phyloP scores from a whole-genome alignment of 2,888 invertebrate genomes.

The Galeruca laticollis region DNA sequence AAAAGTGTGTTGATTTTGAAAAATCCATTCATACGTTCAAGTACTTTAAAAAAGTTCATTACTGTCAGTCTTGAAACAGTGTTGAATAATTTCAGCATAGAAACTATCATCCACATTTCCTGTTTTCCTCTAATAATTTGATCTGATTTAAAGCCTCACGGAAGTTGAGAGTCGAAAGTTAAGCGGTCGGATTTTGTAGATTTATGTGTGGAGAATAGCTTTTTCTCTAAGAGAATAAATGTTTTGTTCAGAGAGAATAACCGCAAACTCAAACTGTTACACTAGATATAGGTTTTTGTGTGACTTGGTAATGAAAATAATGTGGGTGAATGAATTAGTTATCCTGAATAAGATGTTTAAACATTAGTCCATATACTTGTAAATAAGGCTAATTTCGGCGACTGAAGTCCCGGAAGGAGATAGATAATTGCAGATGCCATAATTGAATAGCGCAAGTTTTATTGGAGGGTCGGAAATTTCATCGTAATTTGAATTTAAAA shows the following conservation, averaged over 20 bases:
- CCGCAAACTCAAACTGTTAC: slow-evolving; percentile 15
- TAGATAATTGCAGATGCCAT: neutral
- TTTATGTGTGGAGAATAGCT: slow-evolving; percentile 29
- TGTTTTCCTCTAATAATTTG: slow-evolving; percentile 33
- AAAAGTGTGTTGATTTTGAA: too few relatives aligned
- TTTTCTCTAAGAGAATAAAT: slow-evolving; percentile 16
- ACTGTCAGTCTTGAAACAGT: too few relatives aligned
- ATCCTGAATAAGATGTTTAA: neutral
- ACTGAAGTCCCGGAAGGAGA: too few relatives aligned
- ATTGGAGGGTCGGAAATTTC: too few relatives aligned
- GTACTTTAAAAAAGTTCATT: too few relatives aligned
- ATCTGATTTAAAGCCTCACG: slow-evolving; percentile 31
- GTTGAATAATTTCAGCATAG: neutral
- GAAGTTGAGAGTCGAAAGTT: slow-evolving; percentile 30
- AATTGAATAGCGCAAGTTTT: neutral
- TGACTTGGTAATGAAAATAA: slow-evolving; percentile 6
- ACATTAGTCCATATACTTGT: neutral
- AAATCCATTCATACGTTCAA: too few relatives aligned
- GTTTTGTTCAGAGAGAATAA: slow-evolving; percentile 18
- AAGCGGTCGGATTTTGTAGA: slow-evolving; percentile 33
- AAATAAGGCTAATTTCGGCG: neutral
- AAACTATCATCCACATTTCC: slow-evolving; percentile 30
- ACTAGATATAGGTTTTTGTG: slow-evolving; percentile 1
- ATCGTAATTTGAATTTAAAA: too few relatives aligned
- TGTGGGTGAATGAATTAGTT: neutral